These are phyloP conservation scores for Semibalanus balanoides DNA, from an alignment of 1,140 invertebrate genomes.

Conservation along the genomic window DNA sequence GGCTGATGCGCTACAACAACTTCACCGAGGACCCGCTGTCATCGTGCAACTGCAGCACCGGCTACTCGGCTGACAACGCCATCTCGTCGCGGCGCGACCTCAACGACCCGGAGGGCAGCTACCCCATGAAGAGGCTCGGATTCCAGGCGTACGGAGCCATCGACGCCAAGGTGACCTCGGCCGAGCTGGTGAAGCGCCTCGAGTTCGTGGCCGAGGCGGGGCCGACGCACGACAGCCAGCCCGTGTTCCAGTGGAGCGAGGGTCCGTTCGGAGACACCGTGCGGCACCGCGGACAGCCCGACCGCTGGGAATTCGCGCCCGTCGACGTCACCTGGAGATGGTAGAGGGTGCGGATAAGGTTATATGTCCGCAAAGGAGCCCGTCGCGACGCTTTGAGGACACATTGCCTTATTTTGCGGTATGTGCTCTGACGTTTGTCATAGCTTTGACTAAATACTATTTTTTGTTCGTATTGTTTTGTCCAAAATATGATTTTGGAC, in stretches of 20 bases:
- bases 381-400: no score
- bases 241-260: conserved; percentile 58
- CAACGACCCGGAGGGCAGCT: conserved; percentile 43
- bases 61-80: conserved; percentile 55
- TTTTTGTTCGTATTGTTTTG: no score
- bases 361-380: no score
- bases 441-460: no score
- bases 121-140: conserved; percentile 39
- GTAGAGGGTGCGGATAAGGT: no score
- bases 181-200: conserved; percentile 23
- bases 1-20: conserved; percentile 57
- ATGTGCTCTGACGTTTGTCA: no score
- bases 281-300: conserved; percentile 58
- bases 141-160: conserved; percentile 42
- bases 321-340: neutral
- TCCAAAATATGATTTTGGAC: no score
- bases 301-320: conserved; percentile 48
- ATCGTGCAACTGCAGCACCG: conserved; percentile 52
- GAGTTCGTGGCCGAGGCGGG: conserved; percentile 41
- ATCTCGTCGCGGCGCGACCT: conserved; percentile 56
- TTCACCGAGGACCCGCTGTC: conserved; percentile 51
- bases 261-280: conserved; percentile 40
- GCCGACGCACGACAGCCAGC: conserved; percentile 41
- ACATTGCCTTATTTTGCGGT: no score
- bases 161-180: conserved; percentile 41